Evolutionary conservation across 2,888 invertebrate species (phyloP).

Genomic region (Gortyna flavago): DNA sequence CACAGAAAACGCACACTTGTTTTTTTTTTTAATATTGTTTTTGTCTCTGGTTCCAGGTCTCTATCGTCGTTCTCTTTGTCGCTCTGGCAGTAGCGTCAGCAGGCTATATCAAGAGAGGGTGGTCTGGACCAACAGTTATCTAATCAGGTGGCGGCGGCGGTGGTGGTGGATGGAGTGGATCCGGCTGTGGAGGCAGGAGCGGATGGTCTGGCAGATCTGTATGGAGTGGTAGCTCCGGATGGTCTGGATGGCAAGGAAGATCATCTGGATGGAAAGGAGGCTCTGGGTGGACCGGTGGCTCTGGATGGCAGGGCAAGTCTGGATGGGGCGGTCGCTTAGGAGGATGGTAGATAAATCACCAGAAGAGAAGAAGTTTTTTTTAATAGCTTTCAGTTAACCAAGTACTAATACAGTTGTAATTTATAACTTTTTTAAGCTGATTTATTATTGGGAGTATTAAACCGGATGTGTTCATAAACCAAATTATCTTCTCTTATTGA

Average conservation of each 20-base stretch:
- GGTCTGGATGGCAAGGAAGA: constrained; percentile 12
- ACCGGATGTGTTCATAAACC: constrained; percentile 15
- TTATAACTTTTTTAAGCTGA: constrained; percentile 9
- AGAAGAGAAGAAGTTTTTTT: background rate
- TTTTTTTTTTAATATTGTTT: background rate
- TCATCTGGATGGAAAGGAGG: constrained; percentile 29
- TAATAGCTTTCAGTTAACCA: background rate
- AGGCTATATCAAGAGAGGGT: constrained; percentile 71
- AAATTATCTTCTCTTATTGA: constrained; percentile 14
- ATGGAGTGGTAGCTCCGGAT: constrained; percentile 27
- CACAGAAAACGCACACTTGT: background rate
- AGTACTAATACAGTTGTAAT: constrained; percentile 7
- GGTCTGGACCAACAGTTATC: constrained; percentile 51
- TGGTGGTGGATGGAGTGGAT: constrained; percentile 28
- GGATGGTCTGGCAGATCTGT: constrained; percentile 45
- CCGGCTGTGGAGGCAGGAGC: constrained; percentile 39
- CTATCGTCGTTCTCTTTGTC: constrained; percentile 66
- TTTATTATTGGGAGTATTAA: constrained; percentile 25
- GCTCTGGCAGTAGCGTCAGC: constrained; percentile 74
- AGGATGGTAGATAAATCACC: constrained; percentile 40
- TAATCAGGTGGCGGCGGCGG: constrained; percentile 36
- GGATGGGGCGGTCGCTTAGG: constrained; percentile 9
- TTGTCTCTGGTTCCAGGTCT: constrained; percentile 52
- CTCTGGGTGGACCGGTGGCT: constrained; percentile 27
- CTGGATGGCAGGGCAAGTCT: constrained; percentile 2